Conservation (phyloP, 2,797 vertebrate species). For the Monodelphis domestica region DNA sequence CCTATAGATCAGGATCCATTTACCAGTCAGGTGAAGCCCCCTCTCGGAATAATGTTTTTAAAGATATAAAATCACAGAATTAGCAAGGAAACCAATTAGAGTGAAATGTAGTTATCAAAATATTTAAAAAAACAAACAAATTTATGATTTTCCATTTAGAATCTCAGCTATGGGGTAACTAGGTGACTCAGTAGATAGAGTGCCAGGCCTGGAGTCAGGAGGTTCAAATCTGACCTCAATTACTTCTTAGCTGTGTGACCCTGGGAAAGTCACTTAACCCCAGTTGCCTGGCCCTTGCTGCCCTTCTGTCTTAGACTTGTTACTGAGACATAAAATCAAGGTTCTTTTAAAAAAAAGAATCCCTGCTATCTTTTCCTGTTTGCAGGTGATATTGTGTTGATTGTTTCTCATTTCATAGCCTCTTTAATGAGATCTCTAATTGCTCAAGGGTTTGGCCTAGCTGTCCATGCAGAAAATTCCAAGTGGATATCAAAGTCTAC, state of each 20-base stretch:
- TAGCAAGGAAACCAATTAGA: not conserved
- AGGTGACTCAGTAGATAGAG: too few species aligned
- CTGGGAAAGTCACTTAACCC: too few species aligned
- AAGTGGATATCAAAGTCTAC: not conserved
- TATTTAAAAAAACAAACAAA: not conserved
- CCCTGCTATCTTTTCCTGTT: not conserved
- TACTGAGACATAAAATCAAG: too few species aligned
- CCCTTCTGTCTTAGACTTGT: too few species aligned
- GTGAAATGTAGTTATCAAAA: not conserved
- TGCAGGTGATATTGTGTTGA: not conserved
- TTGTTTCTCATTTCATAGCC: not conserved
- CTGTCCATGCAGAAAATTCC: not conserved
- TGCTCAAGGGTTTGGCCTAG: not conserved
- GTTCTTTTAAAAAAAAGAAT: too few species aligned
- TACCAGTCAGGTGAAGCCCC: not conserved
- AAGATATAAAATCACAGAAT: not conserved
- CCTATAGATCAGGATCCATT: not conserved
- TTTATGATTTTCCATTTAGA: not conserved
- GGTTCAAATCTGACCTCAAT: too few species aligned
- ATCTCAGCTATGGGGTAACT: not conserved
- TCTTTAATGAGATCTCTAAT: not conserved
- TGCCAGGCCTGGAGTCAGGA: too few species aligned
- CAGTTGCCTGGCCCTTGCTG: too few species aligned
- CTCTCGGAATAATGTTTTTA: not conserved
- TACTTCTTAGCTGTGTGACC: too few species aligned